Evolutionary conservation across 2,888 invertebrate species (phyloP), one percentile per base, ranked within the genome.

Genomic region (Caenorhabditis sulstoni): DNA sequence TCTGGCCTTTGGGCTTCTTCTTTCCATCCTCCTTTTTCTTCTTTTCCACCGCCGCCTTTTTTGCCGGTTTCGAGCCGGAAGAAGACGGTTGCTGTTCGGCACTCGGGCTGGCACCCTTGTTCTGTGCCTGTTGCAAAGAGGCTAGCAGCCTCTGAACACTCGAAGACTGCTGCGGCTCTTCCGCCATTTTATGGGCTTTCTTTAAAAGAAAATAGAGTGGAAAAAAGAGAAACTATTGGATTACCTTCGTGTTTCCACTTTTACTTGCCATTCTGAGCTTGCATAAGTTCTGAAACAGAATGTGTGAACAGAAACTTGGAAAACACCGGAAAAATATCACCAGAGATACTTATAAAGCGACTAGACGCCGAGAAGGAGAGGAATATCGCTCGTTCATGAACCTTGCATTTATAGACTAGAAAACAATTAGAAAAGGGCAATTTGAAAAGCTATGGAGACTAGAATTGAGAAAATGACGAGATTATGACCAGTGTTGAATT

Each of bases 51-150:
- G 29, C 29, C 7, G 29, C 44, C 12, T 53, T 53, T 12, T 47
- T 65, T 18, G 59, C 59, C 12, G 58, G 49, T 29, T 58, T 66
- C 1, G 58, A 58, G 11, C 50, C 64, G 11, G 73, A 64, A 16
- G 64, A 49, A 29, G 29, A 29, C 29, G 29, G 29, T 7, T 29
- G 29, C 29, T 29, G 29, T 12, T 73, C 57, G 11, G 20, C 37
- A 41, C 18, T 59, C 1, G 37, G 18, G 20, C 61, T 49, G 3
- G 3, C 14, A 1, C 5, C 12, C 8, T 11, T 39, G 41, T 64
- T 68, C 37, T 76, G 76, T 12, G 76, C 76, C n/a, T 58, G 55
- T 44, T 62, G 62, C 5, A 76, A 44, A 5, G 76, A 67, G 8
- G 67, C 76, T 0, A 76, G 64, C 14, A 76, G 57, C 23, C 44